Percentiles rank a stretch among this genome's conserved stretches.
These are phyloP conservation scores for Gnatocerus cornutus DNA, from an alignment of 2,888 invertebrate species.

Conservation along the genomic window DNA sequence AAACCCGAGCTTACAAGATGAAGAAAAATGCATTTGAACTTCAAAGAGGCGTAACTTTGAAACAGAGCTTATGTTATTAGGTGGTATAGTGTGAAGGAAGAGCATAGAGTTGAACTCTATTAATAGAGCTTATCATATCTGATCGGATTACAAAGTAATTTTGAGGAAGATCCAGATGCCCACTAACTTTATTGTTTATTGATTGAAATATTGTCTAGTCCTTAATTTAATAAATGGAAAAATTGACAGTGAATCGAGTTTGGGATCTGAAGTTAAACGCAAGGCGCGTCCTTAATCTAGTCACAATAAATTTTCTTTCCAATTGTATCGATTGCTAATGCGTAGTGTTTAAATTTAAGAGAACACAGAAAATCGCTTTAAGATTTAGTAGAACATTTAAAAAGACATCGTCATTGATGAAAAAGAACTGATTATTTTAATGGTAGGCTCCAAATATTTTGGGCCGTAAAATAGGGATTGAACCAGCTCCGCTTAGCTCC, in stretches of 20 bases:
- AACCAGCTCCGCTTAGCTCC: neutral
- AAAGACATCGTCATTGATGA: slow-evolving; percentile 14
- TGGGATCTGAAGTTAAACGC: slow-evolving; percentile 18
- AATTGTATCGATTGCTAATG: slow-evolving; percentile 31
- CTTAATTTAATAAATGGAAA: slow-evolving; percentile 27
- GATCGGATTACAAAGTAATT: slow-evolving; percentile 12
- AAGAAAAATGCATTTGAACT: slow-evolving; percentile 8
- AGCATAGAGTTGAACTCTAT: slow-evolving; percentile 5
- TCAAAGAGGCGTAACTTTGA: slow-evolving; percentile 5
- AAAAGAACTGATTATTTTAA: slow-evolving; percentile 11
- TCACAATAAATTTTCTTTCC: slow-evolving; percentile 38
- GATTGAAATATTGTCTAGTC: slow-evolving; percentile 16
- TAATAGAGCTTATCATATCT: slow-evolving; percentile 7
- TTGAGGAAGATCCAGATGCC: slow-evolving; percentile 5
- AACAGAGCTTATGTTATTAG: neutral
- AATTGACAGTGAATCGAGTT: slow-evolving; percentile 22
- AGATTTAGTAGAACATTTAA: slow-evolving; percentile 38
- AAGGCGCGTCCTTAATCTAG: slow-evolving; percentile 34
- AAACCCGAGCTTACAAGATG: neutral
- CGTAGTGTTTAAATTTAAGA: slow-evolving; percentile 33
- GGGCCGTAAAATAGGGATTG: slow-evolving; percentile 11
- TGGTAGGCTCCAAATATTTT: neutral
- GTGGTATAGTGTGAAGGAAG: neutral
- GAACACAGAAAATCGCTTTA: slow-evolving; percentile 36
- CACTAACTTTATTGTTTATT: slow-evolving; percentile 23